Base-by-base conservation (phyloP, 2,797 vertebrate genomes). In the Spea hammondii region DNA sequence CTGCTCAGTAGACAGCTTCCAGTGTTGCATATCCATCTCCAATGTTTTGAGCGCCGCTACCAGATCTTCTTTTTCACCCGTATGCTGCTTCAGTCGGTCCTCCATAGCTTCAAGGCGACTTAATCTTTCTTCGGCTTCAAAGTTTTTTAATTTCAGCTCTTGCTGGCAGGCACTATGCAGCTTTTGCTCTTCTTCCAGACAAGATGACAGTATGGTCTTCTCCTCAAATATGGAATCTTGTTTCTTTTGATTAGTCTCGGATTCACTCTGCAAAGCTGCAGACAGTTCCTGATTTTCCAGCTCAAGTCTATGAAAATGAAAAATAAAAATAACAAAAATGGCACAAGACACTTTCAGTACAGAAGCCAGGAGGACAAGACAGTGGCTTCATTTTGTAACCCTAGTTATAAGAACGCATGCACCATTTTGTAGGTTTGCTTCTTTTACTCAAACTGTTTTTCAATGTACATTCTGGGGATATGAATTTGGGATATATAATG, bases 1-100 rank as follows among this genome's bases (percentile, higher is more conserved):
- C 74, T 97, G 95, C 86, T 98, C 95, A 84, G 91, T 90, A 13
- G 76, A 93, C 76, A 99, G 87, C 77, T 90, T 93, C 68, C 89
- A 90, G 17, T 94, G 89, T 71, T 92, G 94, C 81, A 95, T 93
- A 6, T 92, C 92, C 2, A 86, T 84, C 83, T 97, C 95, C 59
- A 93, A 91, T 14, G 92, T 92, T 72, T 86, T 94, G 83, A 95
- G 88, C 65, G 88, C 77, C 0, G 55, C 76, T 74, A 88, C 88
- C 83, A 93, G 88, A 72, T 89, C 83, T 55, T 93, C 91, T 4
- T 86, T 89, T 71, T 89, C 91, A 3, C 87, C 79, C 83, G 94
- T 90, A 68, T 92, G 90, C 72, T 85, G 86, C 76, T 88, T 88
- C 4, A 95, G 90, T 4, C 94, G 93, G 79, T 91, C 91, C 72